Evolutionary conservation across 2,888 invertebrate genomes (phyloP).

Genomic region (Diplolepis rosae): DNA sequence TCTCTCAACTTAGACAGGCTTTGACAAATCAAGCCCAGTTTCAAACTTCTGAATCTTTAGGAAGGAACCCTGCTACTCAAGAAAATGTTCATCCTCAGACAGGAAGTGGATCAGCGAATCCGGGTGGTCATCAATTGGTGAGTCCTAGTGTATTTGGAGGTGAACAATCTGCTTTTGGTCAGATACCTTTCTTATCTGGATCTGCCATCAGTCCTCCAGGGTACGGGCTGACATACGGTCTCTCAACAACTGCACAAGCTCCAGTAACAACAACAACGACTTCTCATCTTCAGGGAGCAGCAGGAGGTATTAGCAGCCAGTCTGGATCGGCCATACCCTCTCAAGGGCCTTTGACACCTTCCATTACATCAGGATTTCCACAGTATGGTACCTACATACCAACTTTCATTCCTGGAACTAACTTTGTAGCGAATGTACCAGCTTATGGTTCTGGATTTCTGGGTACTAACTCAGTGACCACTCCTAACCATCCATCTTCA

Average conservation of each 20-base stretch:
- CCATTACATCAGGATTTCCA: constrained; percentile 47
- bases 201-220: constrained; percentile 49
- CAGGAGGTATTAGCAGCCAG: neutral
- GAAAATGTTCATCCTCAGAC: constrained; percentile 52
- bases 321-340: neutral
- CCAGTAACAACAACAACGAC: constrained; percentile 5
- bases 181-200: constrained; percentile 51
- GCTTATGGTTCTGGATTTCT: constrained; percentile 30
- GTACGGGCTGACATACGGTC: constrained; percentile 53
- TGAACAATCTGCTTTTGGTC: constrained; percentile 49
- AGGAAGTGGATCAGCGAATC: neutral
- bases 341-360: constrained; percentile 30
- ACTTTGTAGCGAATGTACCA: constrained; percentile 46
- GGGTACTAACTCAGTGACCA: constrained; percentile 20
- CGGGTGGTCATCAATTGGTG: constrained; percentile 38
- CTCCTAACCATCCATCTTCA: constrained; percentile 48
- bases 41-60: constrained; percentile 43
- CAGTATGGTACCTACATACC: constrained; percentile 65
- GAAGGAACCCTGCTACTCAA: constrained; percentile 57
- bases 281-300: neutral
- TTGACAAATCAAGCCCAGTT: constrained; percentile 52
- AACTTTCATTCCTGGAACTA: constrained; percentile 54
- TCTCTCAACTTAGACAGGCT: constrained; percentile 62
- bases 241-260: constrained; percentile 47
- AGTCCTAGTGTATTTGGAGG: constrained; percentile 36